These are phyloP conservation scores for Bombus vancouverensis DNA, from an alignment of 1,140 invertebrate genomes.

Conservation along the genomic window DNA sequence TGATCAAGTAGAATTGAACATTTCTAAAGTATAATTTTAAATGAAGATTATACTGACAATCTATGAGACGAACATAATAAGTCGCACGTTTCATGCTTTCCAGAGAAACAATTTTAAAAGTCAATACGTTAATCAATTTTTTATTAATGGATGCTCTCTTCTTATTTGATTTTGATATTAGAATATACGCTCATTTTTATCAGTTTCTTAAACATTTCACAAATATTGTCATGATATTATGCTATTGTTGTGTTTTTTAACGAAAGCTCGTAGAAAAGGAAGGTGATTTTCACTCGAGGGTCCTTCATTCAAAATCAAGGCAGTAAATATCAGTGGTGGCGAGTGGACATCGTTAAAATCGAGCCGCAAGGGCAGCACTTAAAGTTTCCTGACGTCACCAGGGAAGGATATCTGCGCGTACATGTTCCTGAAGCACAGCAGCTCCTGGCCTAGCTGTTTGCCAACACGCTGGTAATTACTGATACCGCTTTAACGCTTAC, in stretches of 20 bases:
- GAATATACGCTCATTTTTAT: too few species aligned
- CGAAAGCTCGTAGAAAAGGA: not conserved
- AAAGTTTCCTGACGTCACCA: constrained; percentile 6
- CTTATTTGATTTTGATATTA: too few species aligned
- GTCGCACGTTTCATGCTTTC: too few species aligned
- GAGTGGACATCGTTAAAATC: constrained; percentile 28
- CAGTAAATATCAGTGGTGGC: not conserved
- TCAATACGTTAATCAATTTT: too few species aligned
- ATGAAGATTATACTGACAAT: too few species aligned
- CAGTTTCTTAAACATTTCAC: not conserved
- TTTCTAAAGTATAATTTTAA: too few species aligned
- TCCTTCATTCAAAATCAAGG: not conserved
- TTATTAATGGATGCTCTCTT: too few species aligned
- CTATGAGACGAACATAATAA: too few species aligned
- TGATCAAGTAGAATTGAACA: too few species aligned
- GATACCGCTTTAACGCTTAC: constrained; percentile 75
- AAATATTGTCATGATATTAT: too few species aligned
- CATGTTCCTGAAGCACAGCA: constrained; percentile 9
- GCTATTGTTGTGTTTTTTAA: not conserved
- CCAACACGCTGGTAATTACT: constrained; percentile 76
- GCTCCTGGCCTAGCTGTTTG: constrained; percentile 67
- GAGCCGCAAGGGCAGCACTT: not conserved
- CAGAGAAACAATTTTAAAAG: too few species aligned
- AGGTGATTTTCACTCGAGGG: not conserved
- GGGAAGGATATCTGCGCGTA: constrained; percentile 12